A percentile compares a stretch with the other conserved stretches of the same genome.
These are phyloP conservation scores for Sturnus vulgaris DNA, from an alignment of 2,113 vertebrate species.

Conservation along the genomic window DNA sequence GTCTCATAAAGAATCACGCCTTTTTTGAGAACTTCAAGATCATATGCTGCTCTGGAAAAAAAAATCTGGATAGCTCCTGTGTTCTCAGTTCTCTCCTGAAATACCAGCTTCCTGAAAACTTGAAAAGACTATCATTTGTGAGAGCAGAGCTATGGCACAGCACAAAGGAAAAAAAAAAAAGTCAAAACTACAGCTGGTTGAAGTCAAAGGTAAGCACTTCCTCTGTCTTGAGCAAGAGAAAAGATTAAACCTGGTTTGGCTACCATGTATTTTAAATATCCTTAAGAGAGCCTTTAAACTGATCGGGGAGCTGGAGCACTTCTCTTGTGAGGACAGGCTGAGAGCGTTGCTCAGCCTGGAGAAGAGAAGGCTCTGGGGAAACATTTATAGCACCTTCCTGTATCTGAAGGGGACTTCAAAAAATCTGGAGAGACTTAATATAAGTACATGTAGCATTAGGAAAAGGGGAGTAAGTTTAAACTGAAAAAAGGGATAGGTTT, in stretches of 20 bases:
- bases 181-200: neutral
- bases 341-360: neutral
- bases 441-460: neutral
- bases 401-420: neutral
- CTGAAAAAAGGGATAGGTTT: neutral
- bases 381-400: neutral
- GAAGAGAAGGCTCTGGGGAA: neutral
- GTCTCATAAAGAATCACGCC: neutral
- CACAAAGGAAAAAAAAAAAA: neutral
- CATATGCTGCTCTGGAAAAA: neutral
- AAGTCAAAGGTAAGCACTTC: neutral
- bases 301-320: neutral
- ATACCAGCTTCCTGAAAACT: neutral
- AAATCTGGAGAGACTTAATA: neutral
- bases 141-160: neutral
- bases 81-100: neutral
- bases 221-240: neutral
- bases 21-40: neutral
- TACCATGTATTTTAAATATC: neutral
- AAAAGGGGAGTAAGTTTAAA: neutral
- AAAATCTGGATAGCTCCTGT: neutral
- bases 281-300: neutral
- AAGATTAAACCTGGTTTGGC: neutral
- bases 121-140: neutral
- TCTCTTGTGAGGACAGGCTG: neutral